Conservation (phyloP, 2,797 vertebrate genomes). For the Anolis apletophallus region DNA sequence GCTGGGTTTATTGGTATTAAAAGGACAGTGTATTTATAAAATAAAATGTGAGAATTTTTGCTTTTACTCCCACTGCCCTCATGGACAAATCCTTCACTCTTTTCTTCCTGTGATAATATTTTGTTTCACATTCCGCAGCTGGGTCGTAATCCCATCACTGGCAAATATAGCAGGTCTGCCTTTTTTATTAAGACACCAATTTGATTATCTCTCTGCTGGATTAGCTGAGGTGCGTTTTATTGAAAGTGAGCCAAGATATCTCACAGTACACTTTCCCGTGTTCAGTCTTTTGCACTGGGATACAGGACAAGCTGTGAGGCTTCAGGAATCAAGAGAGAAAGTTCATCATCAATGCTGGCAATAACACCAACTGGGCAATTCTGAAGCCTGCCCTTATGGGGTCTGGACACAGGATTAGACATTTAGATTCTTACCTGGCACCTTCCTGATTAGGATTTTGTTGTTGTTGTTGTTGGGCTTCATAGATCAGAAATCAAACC, state of each 20-base stretch:
- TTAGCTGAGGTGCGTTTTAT: background rate
- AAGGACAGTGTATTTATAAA: background rate
- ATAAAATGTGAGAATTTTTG: background rate
- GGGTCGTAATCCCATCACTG: background rate
- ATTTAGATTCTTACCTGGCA: conserved; percentile 19
- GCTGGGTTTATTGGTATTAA: background rate
- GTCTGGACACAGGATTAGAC: background rate
- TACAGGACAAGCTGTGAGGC: background rate
- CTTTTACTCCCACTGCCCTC: background rate
- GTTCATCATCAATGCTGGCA: background rate
- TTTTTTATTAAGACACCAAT: background rate
- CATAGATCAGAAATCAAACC: conserved; percentile 67
- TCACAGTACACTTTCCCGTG: background rate
- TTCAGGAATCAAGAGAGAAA: background rate
- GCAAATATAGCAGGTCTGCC: background rate
- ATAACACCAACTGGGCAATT: background rate
- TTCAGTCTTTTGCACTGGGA: background rate
- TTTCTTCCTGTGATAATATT: background rate
- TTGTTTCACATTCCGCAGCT: background rate
- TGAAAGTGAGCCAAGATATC: background rate
- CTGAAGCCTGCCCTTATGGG: background rate
- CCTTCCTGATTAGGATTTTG: conserved; percentile 65
- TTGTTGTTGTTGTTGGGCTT: conserved; percentile 11
- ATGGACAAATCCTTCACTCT: background rate
- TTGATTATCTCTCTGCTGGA: background rate